Evolutionary conservation across 2,113 vertebrate species (phyloP), one percentile per base, ranked within the genome.

Genomic region (Spea bombifrons): DNA sequence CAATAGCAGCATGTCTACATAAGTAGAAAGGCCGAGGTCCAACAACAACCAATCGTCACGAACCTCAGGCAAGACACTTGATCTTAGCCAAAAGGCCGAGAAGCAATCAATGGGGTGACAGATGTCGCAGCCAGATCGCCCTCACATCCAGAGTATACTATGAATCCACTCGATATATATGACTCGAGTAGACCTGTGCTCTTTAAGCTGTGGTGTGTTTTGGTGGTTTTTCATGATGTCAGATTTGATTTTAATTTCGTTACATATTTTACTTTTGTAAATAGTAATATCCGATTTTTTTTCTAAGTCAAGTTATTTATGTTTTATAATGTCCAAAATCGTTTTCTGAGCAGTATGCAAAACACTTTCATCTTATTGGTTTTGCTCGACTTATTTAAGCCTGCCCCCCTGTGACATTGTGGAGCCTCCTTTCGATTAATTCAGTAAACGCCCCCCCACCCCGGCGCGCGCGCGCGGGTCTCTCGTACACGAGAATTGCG

Each of bases 71-170:
- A n/a, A n/a, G n/a, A n/a, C n/a, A n/a, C n/a, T n/a, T n/a, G n/a
- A n/a, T n/a, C n/a, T n/a, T n/a, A n/a, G n/a, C n/a, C n/a, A n/a
- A n/a, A n/a, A n/a, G n/a, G n/a, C n/a, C n/a, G n/a, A n/a, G n/a
- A n/a, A 95, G 95, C 94, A 93, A 98, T 98, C 95, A 96, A 97
- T 98, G 95, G 96, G 95, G 86, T 94, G 93, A 95, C 94, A 95
- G 94, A 95, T 95, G 93, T 95, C 94, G 91, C 93, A 96, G 94
- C 95, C 96, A 98, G 94, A 96, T 80, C 77, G 64, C 77, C 96
- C 97, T 97, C 97, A 88, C 85, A 88, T 90, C 88, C 88, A 13
- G 0, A 0, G 0, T 0, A 0, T 0, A 0, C 0, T 0, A 0
- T 0, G 0, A 0, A 0, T 8, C 0, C 0, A 0, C 0, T 0